Percentiles rank a stretch among this genome's conserved stretches.
These are phyloP conservation scores for Gobionotothen gibberifrons DNA, from an alignment of 2,797 vertebrate genomes.

Conservation along the genomic window DNA sequence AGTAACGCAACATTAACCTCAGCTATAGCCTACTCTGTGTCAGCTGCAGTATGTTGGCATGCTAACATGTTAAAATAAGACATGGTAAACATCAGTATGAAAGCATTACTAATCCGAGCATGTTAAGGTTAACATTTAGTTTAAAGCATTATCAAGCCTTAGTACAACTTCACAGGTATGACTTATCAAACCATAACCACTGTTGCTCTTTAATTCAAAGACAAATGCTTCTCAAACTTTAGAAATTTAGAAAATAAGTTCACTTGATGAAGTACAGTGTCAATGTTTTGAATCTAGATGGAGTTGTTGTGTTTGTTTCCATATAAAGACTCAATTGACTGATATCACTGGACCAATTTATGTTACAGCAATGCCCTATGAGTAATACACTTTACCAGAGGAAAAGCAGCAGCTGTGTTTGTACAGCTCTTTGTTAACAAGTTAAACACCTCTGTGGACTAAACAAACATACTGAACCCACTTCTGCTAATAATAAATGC, in stretches of 20 bases:
- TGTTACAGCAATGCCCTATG: neutral
- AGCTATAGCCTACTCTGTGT: neutral
- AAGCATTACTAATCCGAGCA: no score
- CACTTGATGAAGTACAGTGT: neutral
- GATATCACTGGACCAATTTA: neutral
- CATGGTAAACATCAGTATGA: no score
- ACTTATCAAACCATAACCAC: neutral
- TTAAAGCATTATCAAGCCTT: neutral
- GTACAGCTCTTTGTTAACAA: neutral
- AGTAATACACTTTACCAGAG: neutral
- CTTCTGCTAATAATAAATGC: neutral
- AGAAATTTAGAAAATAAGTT: neutral
- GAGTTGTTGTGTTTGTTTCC: neutral
- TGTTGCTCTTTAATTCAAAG: neutral
- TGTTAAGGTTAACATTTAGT: neutral
- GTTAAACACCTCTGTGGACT: neutral
- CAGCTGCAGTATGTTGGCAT: neutral
- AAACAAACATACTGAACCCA: slow-evolving; percentile 1
- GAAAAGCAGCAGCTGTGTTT: slow-evolving; percentile 7
- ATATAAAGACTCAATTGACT: neutral
- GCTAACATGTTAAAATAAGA: neutral
- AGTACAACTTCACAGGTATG: neutral
- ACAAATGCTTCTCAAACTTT: neutral
- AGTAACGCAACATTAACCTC: no score
- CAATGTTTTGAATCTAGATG: neutral